Base-by-base conservation (phyloP, 1,140 invertebrate species). In the Bactericera cockerelli region DNA sequence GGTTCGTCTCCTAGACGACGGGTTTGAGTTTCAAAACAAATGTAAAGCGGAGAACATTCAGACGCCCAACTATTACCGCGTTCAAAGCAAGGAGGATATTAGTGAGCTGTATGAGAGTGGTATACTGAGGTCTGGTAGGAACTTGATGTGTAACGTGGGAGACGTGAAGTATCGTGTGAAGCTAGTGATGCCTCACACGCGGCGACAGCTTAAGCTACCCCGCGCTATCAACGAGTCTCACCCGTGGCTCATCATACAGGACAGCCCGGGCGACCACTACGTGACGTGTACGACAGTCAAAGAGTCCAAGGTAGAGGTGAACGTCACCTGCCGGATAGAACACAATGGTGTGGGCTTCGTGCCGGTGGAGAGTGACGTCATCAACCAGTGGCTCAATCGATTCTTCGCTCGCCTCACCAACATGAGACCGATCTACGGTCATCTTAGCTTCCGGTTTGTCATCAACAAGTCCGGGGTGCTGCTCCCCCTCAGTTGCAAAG, bases 261-360 rank as follows among this genome's bases (percentile, higher is more conserved):
- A 88, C 65, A 77, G 83, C 1, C 79, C 78, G 53, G 84, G 82
- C 11, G 79, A 83, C 36, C 84, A 83, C 59, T 82, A 80, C 64
- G 72, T 88, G 22, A 88, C 86, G 1, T 89, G 86, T 65, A 88
- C 86, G 0, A 87, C 85, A 0, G 72, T 89, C 14, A 86, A 84
- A 65, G 80, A 84, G 53, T 84, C 83, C 0, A 72, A 75, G 56
- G 78, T 87, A 1, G 79, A 87, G 2, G 83, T 84, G 10, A 89
- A 87, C 64, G 84, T 88, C 1, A 86, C 82, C 0, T 89, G 86
- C 63, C 74, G 78, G 1, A 75, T 87, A 21, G 82, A 87, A 58
- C 69, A 76, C 16, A 74, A 77, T 25, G 79, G 78, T 59, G 81
- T 81, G 6, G 81, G 81, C 10, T 70, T 88, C 10, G 76, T 85